Percentiles rank a stretch among this genome's conserved stretches.
Conservation (phyloP, 1,140 invertebrate genomes). For the Ceratina calcarata region DNA sequence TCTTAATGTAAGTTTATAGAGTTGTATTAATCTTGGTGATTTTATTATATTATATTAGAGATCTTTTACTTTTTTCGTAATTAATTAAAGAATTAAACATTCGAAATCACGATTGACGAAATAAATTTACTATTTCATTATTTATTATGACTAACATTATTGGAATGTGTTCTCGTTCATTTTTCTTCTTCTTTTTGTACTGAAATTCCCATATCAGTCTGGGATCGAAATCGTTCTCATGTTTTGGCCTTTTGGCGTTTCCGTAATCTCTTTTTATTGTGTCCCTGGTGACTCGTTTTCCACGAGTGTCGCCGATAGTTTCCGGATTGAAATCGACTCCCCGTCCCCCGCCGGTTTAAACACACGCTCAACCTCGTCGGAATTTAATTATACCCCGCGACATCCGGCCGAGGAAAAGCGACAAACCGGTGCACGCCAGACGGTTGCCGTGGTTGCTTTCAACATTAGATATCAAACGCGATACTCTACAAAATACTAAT, state of each 20-base stretch:
- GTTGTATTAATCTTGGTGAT: too few species aligned
- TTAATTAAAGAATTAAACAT: too few species aligned
- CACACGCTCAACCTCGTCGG: neutral
- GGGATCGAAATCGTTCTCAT: slow-evolving; percentile 6
- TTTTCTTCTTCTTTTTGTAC: neutral
- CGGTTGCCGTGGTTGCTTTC: too few species aligned
- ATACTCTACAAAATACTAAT: neutral
- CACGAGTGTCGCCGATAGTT: slow-evolving; percentile 15
- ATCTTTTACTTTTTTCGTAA: too few species aligned
- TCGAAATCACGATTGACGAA: neutral
- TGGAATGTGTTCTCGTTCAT: neutral
- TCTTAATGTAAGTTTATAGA: too few species aligned
- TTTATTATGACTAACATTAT: too few species aligned
- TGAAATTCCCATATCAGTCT: slow-evolving; percentile 1
- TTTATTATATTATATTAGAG: too few species aligned
- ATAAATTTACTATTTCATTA: too few species aligned
- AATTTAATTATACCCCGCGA: slow-evolving; percentile 45
- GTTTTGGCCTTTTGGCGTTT: neutral
- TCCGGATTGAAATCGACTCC: slow-evolving; percentile 18
- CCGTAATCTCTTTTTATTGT: slow-evolving; percentile 2
- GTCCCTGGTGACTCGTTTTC: slow-evolving; percentile 16
- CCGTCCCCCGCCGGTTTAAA: slow-evolving; percentile 8
- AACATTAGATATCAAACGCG: slow-evolving; percentile 31
- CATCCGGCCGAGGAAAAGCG: slow-evolving; percentile 20
- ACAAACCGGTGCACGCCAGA: slow-evolving; percentile 9